Evolutionary conservation across 2,113 vertebrate genomes (phyloP).

Genomic region (Pomatorhinus ruficollis): DNA sequence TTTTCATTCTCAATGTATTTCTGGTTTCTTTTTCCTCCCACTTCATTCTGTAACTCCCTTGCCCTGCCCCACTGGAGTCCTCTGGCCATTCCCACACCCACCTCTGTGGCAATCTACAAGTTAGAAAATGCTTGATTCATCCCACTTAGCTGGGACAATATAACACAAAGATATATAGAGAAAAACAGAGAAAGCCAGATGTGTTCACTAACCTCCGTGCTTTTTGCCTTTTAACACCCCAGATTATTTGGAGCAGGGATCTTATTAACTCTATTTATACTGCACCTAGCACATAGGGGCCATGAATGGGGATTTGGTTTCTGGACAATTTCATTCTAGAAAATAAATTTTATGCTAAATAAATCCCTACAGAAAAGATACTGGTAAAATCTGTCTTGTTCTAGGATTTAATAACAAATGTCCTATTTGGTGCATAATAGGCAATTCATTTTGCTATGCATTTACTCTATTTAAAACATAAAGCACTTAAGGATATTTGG

Average conservation of each 20-base stretch:
- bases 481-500: slow-evolving; percentile 53
- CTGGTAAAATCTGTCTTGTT: not conserved
- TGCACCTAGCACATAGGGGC: not conserved
- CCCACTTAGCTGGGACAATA: not conserved
- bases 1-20: not conserved
- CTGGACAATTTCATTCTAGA: not conserved
- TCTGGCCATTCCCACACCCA: not conserved
- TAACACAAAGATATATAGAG: not conserved
- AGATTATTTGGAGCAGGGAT: not conserved
- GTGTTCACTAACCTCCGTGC: not conserved
- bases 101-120: not conserved
- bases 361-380: not conserved
- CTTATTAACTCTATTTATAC: not conserved
- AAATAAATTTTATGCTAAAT: not conserved
- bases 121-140: not conserved
- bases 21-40: not conserved
- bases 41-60: not conserved
- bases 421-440: slow-evolving; percentile 4
- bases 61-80: not conserved
- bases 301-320: not conserved
- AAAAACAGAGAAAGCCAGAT: not conserved
- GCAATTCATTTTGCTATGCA: slow-evolving; percentile 49
- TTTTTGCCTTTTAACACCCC: not conserved
- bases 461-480: slow-evolving; percentile 48
- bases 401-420: not conserved